Evolutionary conservation across 2,888 invertebrate species (phyloP), one percentile per base, ranked within the genome.

Genomic region (Eupithecia inturbata): DNA sequence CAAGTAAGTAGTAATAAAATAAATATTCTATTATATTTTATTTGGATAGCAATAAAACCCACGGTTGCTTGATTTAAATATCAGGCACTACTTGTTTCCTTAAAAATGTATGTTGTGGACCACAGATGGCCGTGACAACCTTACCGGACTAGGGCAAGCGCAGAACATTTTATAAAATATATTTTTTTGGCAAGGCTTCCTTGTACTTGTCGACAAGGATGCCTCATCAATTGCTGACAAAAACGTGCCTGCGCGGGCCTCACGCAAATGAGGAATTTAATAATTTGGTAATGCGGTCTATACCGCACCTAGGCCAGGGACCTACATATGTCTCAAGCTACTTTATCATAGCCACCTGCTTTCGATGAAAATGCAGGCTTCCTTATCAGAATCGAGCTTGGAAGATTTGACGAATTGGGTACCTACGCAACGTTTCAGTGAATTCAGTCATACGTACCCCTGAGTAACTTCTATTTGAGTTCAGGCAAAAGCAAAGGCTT

Each of bases 381-480:
- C 16, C 26, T 66, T 68, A 36, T 66, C 66, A 53, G 68, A 45
- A 70, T 64, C 45, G n/a, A 70, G 62, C 45, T 68, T 62, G 49
- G 73, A 49, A 73, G 73, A 71, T 73, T 76, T 76, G 73, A 76
- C 68, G 73, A 73, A 76, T 76, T 73, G 69, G 71, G n/a, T n/a
- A n/a, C n/a, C 69, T 73, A 71, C 76, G 73, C 66, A 76, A 69
- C 71, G 68, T 66, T 68, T 67, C 71, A 67, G 66, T 68, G 49
- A 71, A 62, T 68, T 67, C 71, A 67, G 66, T 71, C 62, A 68
- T 72, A 45, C 71, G 45, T 60, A 57, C 28, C 72, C 45, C 49
- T 22, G 53, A 68, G 68, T 60, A 49, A 72, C 66, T 73, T 68
- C 73, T 62, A 67, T 73, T 69, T 45, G 45, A 67, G 66, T 73